Percentiles rank a stretch among this genome's conserved stretches.
phyloP scores from a whole-genome alignment of 2,113 vertebrate genomes.

The Spheniscus mendiculus region DNA sequence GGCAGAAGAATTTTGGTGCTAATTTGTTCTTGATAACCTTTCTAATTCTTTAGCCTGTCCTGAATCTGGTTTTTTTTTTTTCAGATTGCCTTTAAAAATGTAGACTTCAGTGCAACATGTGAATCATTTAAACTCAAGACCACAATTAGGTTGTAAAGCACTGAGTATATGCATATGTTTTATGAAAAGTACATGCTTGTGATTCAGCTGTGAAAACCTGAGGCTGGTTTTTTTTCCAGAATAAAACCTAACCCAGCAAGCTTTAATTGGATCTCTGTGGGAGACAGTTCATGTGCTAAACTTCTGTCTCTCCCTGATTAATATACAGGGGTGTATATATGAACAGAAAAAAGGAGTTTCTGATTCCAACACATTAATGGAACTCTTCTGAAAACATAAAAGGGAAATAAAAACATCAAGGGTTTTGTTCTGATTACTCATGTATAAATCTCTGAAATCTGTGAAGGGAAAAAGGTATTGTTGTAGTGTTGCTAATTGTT shows the following conservation, averaged over 20 bases:
- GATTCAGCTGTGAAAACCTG: not conserved
- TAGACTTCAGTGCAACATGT: not conserved
- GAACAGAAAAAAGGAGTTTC: not conserved
- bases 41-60: not conserved
- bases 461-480: not conserved
- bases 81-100: not conserved
- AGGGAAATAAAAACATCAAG: not conserved
- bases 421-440: not conserved
- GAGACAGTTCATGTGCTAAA: not conserved
- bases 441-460: not conserved
- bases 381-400: not conserved
- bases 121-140: not conserved
- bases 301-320: not conserved
- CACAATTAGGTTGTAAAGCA: not conserved
- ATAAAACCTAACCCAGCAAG: not conserved
- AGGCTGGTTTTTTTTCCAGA: not conserved
- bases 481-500: not conserved
- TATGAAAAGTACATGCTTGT: not conserved
- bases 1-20: not conserved
- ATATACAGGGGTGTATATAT: not conserved
- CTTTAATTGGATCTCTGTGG: not conserved
- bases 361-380: not conserved
- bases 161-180: not conserved
- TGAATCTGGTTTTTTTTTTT: not conserved
- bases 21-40: not conserved